Percentiles rank a stretch among this genome's conserved stretches.
Conservation (phyloP, 2,113 vertebrate genomes). For the Polyodon spathula region DNA sequence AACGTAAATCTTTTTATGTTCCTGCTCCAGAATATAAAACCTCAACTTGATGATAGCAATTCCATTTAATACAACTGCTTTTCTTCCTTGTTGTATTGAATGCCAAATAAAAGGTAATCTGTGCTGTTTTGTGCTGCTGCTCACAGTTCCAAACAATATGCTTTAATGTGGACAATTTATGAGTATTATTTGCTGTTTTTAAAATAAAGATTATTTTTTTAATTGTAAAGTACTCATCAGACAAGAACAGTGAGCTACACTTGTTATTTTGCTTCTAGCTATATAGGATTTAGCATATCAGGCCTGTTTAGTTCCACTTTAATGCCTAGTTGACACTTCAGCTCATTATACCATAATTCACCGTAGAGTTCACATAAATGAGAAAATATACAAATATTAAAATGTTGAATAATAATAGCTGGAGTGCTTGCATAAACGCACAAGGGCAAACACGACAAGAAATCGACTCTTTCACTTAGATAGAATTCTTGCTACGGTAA, state of each 20-base stretch:
- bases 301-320: constrained; percentile 25
- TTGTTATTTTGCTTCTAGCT: constrained; percentile 21
- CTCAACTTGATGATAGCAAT: constrained; percentile 30
- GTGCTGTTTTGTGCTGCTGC: too few species aligned
- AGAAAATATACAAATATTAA: constrained; percentile 12
- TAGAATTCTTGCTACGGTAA: too few species aligned
- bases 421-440: too few species aligned
- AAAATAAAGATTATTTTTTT: neutral
- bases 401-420: constrained; percentile 9
- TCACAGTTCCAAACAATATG: too few species aligned
- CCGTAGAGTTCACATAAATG: constrained; percentile 20
- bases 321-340: constrained; percentile 22
- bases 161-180: too few species aligned
- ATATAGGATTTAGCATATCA: constrained; percentile 20
- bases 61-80: too few species aligned
- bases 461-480: too few species aligned
- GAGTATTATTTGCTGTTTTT: neutral
- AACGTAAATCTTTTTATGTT: constrained; percentile 61
- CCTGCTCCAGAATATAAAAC: constrained; percentile 39
- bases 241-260: neutral
- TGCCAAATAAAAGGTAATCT: too few species aligned
- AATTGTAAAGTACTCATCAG: too few species aligned
- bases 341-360: constrained; percentile 23
- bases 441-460: neutral
- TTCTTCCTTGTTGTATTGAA: too few species aligned